These are phyloP conservation scores for Sinocyclocheilus rhinocerous DNA, from an alignment of 2,113 vertebrate genomes.

Conservation along the genomic window DNA sequence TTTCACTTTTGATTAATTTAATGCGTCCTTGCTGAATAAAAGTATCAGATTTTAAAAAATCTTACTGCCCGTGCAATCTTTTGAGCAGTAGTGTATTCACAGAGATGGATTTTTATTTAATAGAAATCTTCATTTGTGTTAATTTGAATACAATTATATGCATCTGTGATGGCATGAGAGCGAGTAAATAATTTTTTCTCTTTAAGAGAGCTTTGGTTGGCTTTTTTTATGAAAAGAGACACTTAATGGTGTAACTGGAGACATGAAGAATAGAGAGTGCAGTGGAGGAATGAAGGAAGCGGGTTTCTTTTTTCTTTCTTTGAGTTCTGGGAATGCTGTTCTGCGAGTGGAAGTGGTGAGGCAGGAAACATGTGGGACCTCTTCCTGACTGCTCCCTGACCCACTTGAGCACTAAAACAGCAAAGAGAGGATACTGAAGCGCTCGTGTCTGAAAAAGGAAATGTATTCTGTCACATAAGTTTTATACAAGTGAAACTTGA, in stretches of 20 bases:
- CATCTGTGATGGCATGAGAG: background rate
- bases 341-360: constrained; percentile 30
- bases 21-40: background rate
- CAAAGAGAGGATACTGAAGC: background rate
- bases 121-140: background rate
- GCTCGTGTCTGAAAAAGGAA: constrained; percentile 27
- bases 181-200: background rate
- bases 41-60: background rate
- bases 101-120: background rate
- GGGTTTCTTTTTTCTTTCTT: background rate
- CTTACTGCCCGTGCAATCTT: background rate
- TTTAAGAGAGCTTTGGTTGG: background rate
- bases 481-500: background rate
- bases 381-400: constrained; percentile 28
- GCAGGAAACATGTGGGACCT: constrained; percentile 47
- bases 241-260: background rate
- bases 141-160: background rate
- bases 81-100: background rate
- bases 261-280: background rate
- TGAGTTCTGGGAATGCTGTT: constrained; percentile 10
- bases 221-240: background rate
- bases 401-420: background rate
- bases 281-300: background rate
- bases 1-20: background rate
- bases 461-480: background rate